Conservation (phyloP, 2,888 invertebrate genomes). For the Euplexia lucipara region DNA sequence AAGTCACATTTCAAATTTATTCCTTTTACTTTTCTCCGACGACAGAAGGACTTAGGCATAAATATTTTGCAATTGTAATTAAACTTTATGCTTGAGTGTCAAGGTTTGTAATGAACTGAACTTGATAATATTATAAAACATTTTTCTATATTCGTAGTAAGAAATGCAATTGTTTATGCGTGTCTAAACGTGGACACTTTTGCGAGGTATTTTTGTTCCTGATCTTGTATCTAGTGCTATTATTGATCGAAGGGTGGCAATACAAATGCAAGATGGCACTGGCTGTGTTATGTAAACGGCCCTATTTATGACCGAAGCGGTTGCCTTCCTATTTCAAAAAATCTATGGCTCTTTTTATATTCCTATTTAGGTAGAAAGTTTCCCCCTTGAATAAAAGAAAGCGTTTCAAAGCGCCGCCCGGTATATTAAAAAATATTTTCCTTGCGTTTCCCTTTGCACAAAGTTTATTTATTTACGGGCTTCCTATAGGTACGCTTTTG, state of each 20-base stretch:
- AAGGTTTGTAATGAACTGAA: no score
- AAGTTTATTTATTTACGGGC: constrained; percentile 66
- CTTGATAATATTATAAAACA: no score
- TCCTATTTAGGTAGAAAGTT: constrained; percentile 75
- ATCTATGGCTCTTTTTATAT: constrained; percentile 72
- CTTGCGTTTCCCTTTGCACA: constrained; percentile 67
- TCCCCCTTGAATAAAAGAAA: constrained; percentile 74
- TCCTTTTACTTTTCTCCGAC: no score
- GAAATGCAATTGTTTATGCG: no score
- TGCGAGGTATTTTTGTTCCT: no score
- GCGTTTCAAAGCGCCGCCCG: constrained; percentile 70
- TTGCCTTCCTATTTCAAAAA: constrained; percentile 65
- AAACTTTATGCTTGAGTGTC: no score
- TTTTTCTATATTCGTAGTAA: no score
- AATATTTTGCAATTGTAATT: no score
- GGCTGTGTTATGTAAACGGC: constrained; percentile 56
- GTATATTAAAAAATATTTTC: constrained; percentile 79
- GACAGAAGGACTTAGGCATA: no score
- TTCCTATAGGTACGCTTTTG: constrained; percentile 53
- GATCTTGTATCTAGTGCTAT: no score
- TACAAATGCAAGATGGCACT: constrained; percentile 29
- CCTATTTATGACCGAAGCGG: constrained; percentile 57
- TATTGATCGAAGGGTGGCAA: constrained; percentile 55
- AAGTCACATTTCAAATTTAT: no score
- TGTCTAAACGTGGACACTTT: no score